Percentiles rank a stretch among this genome's conserved stretches.
phyloP scores from a whole-genome alignment of 2,797 vertebrate species.

The Pipistrellus pygmaeus region DNA sequence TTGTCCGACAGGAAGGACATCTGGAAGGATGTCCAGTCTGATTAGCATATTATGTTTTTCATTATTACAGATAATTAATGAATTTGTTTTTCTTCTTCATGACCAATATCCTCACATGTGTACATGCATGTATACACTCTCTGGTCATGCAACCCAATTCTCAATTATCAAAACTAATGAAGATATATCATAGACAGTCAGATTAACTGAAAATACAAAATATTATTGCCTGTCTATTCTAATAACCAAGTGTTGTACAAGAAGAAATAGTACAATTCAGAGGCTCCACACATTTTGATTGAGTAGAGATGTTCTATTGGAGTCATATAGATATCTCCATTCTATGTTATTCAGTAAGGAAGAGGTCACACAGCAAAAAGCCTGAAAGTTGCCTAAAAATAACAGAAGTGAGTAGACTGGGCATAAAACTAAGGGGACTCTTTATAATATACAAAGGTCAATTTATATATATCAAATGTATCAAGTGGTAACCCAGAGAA shows the following conservation, averaged over 20 bases:
- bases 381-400: background rate
- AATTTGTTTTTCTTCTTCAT: slow-evolving; percentile 22
- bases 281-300: background rate
- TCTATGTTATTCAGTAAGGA: background rate
- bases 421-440: slow-evolving; percentile 7
- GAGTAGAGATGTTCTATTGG: background rate
- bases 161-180: background rate
- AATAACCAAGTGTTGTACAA: background rate
- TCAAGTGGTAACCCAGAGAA: background rate
- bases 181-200: background rate
- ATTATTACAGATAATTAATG: background rate
- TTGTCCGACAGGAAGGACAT: no score
- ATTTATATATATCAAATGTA: slow-evolving; percentile 2
- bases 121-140: background rate
- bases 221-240: background rate
- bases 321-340: background rate
- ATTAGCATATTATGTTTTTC: no score
- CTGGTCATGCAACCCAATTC: background rate
- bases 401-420: background rate
- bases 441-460: background rate
- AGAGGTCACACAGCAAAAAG: background rate
- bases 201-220: background rate
- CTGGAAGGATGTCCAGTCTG: no score
- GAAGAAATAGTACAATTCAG: background rate
- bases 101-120: background rate